phyloP scores from a whole-genome alignment of 1,140 invertebrate genomes.

The Camponotus floridanus region DNA sequence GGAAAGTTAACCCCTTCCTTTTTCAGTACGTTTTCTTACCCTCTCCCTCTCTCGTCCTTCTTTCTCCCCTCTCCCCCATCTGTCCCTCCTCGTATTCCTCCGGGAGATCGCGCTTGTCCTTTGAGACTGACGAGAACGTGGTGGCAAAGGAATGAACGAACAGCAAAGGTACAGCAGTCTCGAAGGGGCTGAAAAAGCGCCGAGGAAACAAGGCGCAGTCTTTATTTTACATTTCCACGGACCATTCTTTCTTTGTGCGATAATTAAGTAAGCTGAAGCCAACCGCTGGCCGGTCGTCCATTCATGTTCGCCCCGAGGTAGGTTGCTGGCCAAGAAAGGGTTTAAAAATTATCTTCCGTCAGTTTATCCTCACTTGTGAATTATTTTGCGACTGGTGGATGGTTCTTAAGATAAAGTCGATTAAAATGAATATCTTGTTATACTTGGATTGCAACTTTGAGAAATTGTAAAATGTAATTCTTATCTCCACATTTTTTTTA shows the following conservation, averaged over 20 bases:
- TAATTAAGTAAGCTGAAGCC: constrained; percentile 77
- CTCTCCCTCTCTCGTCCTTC: constrained; percentile 36
- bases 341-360: constrained; percentile 70
- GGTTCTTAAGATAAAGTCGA: constrained; percentile 40
- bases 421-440: constrained; percentile 45
- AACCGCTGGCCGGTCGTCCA: constrained; percentile 70
- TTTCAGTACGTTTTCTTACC: constrained; percentile 25
- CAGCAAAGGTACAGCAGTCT: constrained; percentile 45
- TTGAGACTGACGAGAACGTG: constrained; percentile 71
- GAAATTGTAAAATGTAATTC: constrained; percentile 26
- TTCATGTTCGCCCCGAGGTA: constrained; percentile 68
- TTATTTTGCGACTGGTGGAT: constrained; percentile 46
- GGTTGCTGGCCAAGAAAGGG: constrained; percentile 58
- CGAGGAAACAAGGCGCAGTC: constrained; percentile 71
- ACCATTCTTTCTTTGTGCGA: constrained; percentile 76
- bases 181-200: constrained; percentile 66
- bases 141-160: constrained; percentile 61
- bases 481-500: not conserved
- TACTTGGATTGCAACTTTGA: constrained; percentile 19
- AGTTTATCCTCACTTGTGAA: constrained; percentile 56
- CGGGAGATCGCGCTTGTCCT: constrained; percentile 67
- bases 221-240: constrained; percentile 77
- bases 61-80: not conserved
- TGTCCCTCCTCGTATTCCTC: not conserved
- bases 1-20: constrained; percentile 77